A percentile compares a stretch with the other conserved stretches of the same genome.
Conservation (phyloP, 2,113 vertebrate species). For the Panurus biarmicus region DNA sequence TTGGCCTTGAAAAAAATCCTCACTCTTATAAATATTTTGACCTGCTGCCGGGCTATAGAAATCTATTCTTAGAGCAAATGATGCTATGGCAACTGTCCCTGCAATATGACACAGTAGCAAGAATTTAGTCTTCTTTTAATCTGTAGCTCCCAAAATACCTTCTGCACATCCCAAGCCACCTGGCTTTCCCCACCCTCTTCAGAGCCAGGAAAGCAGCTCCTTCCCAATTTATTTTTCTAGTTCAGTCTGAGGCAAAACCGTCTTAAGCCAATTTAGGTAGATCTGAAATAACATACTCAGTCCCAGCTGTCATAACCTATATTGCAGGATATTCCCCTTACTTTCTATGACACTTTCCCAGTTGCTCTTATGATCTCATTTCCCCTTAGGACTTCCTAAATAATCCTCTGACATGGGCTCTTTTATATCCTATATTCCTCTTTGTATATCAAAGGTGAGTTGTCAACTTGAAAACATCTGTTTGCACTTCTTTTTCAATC, state of each 20-base stretch:
- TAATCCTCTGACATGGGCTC: neutral
- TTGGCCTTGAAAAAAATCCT: neutral
- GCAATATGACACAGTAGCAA: constrained; percentile 27
- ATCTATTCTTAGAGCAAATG: constrained; percentile 35
- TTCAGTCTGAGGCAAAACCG: constrained; percentile 4
- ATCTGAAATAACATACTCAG: neutral
- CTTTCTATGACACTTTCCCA: neutral
- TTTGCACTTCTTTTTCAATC: neutral
- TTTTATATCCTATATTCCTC: neutral
- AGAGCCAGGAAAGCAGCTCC: neutral
- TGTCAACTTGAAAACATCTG: neutral
- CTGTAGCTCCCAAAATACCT: constrained; percentile 9
- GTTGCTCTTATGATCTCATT: neutral
- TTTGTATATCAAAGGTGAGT: neutral
- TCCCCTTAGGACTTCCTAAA: neutral
- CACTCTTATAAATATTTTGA: constrained; percentile 29
- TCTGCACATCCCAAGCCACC: constrained; percentile 28
- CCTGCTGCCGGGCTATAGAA: constrained; percentile 1
- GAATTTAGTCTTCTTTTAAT: constrained; percentile 32
- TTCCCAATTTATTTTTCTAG: constrained; percentile 24
- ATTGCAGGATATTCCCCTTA: neutral
- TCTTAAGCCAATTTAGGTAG: neutral
- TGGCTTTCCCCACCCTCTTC: constrained; percentile 27
- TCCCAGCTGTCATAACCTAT: constrained; percentile 37
- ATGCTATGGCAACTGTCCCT: constrained; percentile 52